Evolutionary conservation across 2,797 vertebrate species (phyloP), one percentile per base, ranked within the genome.

Genomic region (Melanotaenia boesemani): DNA sequence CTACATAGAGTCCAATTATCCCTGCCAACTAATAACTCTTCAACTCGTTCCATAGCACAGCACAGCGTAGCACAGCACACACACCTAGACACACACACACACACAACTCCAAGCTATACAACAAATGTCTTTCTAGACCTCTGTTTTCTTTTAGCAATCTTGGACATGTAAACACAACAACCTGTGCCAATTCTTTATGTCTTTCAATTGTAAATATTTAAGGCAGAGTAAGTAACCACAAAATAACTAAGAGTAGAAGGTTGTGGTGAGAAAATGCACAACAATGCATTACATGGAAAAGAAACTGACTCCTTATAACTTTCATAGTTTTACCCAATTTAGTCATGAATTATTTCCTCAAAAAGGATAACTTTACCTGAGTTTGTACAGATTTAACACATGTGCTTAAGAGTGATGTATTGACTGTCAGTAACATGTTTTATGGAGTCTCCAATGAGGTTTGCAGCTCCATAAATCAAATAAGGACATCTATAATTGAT

Each of bases 1-100:
- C 94, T 93, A 94, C 92, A 93, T 92, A 87, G 93, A 92, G 83
- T 85, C 88, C 91, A 94, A 93, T 93, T 93, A 93, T 93, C 92
- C 92, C 86, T 86, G 88, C 85, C 90, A 88, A 86, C 87, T 92
- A 93, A 93, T 91, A 92, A 93, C 87, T 67, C 86, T 81, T 88
- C 78, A 44, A 63, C 70, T 81, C 61, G 63, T 86, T 88, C 82
- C 73, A 63, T 83, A 52, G 60, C 66, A 58, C 48, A 69, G 70
- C 79, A 67, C 69, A 64, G 41, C 66, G 32, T 58, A 57, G 28
- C n/a, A 46, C 18, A 8, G 32, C 64, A 64, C 58, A 39, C 55
- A 30, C 70, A 57, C 57, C 8, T 70, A 48, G 63, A 55, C 71
- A 61, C 70, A 46, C 72, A 55, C 71, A 61, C 70, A 46, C 72